Percentiles rank a stretch among this genome's conserved stretches.
Evolutionary conservation across 2,797 vertebrate species (phyloP).

Genomic region (Babyrousa celebensis): DNA sequence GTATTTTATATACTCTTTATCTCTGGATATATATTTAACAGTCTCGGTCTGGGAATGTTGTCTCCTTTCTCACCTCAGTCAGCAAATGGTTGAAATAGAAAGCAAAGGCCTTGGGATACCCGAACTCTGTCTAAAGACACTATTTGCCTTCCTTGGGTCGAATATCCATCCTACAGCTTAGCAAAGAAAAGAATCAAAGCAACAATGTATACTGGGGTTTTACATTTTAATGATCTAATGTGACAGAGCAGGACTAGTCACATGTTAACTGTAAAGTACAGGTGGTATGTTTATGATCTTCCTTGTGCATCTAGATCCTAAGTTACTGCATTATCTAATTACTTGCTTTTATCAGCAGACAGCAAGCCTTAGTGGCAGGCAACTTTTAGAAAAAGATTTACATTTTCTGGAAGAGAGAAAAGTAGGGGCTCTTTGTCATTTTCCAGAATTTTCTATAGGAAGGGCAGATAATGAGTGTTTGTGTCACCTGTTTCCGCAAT

Average conservation of each 20-base stretch:
- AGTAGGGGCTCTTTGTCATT: not conserved
- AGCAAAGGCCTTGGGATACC: not conserved
- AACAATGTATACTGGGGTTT: not conserved
- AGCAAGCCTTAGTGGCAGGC: not conserved
- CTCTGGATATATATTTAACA: slow-evolving; percentile 8
- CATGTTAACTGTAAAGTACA: not conserved
- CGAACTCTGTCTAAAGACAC: not conserved
- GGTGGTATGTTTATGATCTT: not conserved
- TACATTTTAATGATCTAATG: not conserved
- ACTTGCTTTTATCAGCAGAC: slow-evolving; percentile 30
- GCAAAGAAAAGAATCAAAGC: slow-evolving; percentile 2
- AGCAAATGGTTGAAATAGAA: slow-evolving; percentile 10
- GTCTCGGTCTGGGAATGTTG: not conserved
- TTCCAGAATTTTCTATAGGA: slow-evolving; percentile 21
- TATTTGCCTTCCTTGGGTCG: not conserved
- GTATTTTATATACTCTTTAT: not conserved
- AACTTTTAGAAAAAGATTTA: slow-evolving; percentile 39
- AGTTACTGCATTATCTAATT: not conserved
- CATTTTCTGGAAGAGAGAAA: not conserved
- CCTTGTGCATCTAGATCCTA: not conserved
- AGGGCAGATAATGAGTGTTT: not conserved
- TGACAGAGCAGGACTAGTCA: not conserved
- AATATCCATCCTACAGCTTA: not conserved
- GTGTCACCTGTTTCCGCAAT: not conserved
- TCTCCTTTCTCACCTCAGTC: not conserved